A percentile compares a stretch with the other conserved stretches of the same genome.
Evolutionary conservation across 2,888 invertebrate genomes (phyloP).

Genomic region (Nomada goodeniana): DNA sequence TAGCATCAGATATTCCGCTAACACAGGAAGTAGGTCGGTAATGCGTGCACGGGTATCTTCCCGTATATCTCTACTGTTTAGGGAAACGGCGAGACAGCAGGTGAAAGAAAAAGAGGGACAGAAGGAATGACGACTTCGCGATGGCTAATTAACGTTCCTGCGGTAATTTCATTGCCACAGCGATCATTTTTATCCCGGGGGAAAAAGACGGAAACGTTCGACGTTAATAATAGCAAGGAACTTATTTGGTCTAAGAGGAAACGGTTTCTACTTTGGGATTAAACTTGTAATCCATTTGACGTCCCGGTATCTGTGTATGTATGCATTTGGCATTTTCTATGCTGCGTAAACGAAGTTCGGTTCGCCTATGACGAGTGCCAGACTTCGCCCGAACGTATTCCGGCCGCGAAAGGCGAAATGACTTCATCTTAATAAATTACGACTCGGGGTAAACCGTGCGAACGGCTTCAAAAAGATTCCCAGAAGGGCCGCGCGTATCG

Average conservation of each 20-base stretch:
- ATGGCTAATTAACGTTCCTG: conserved; percentile 59
- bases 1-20: conserved; percentile 67
- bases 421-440: conserved; percentile 82
- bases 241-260: too few relatives aligned
- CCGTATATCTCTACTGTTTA: conserved; percentile 41
- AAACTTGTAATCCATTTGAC: background rate
- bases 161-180: too few relatives aligned
- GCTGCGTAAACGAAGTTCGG: background rate
- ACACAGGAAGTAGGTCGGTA: conserved; percentile 67
- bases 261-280: too few relatives aligned
- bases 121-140: conserved; percentile 25
- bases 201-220: too few relatives aligned
- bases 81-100: conserved; percentile 1
- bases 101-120: background rate
- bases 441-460: conserved; percentile 76
- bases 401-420: conserved; percentile 70
- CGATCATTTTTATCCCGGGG: too few relatives aligned
- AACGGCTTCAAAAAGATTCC: conserved; percentile 81
- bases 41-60: conserved; percentile 49
- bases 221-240: background rate
- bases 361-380: conserved; percentile 79
- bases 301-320: background rate
- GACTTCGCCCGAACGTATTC: conserved; percentile 71
- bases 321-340: background rate
- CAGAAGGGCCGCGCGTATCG: conserved; percentile 73